Conservation (phyloP, 2,797 vertebrate genomes). For the Poecilia velifera region DNA sequence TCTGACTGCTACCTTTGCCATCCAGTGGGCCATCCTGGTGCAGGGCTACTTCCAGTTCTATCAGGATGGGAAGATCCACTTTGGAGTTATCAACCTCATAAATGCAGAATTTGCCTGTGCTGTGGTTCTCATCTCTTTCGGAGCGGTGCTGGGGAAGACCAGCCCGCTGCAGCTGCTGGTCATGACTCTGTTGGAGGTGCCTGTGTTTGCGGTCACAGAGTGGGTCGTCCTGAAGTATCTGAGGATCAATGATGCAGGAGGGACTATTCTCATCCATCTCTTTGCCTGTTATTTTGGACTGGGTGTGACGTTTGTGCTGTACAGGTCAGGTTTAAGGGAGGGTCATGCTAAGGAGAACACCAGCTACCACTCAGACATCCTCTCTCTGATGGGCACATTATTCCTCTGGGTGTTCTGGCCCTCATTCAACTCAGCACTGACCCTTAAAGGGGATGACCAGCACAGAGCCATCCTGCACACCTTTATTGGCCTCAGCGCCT, state of each 20-base stretch:
- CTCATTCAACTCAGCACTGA: conserved; percentile 84
- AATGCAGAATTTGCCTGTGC: conserved; percentile 82
- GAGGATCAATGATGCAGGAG: conserved; percentile 81
- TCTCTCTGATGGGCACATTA: conserved; percentile 80
- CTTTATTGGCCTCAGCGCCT: conserved; percentile 81
- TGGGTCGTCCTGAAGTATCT: conserved; percentile 79
- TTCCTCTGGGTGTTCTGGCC: conserved; percentile 90
- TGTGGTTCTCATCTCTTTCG: conserved; percentile 83
- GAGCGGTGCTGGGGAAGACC: conserved; percentile 82
- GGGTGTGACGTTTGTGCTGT: conserved; percentile 79
- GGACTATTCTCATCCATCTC: conserved; percentile 84
- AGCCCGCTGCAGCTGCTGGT: conserved; percentile 83
- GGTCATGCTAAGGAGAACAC: conserved; percentile 78
- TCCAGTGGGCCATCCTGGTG: conserved; percentile 84
- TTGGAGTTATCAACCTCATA: conserved; percentile 80
- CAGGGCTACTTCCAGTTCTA: conserved; percentile 84
- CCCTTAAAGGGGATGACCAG: conserved; percentile 78
- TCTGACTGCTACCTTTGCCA: conserved; percentile 81
- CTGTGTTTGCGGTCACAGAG: conserved; percentile 76
- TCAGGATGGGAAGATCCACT: conserved; percentile 71
- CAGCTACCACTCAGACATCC: conserved; percentile 77
- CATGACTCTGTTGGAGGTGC: conserved; percentile 81
- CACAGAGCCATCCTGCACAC: conserved; percentile 84
- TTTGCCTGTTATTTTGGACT: conserved; percentile 88
- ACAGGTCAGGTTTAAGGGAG: conserved; percentile 37